A percentile compares a stretch with the other conserved stretches of the same genome.
These are phyloP conservation scores for Leptopterna dolabrata DNA, from an alignment of 2,888 invertebrate genomes.

Conservation along the genomic window DNA sequence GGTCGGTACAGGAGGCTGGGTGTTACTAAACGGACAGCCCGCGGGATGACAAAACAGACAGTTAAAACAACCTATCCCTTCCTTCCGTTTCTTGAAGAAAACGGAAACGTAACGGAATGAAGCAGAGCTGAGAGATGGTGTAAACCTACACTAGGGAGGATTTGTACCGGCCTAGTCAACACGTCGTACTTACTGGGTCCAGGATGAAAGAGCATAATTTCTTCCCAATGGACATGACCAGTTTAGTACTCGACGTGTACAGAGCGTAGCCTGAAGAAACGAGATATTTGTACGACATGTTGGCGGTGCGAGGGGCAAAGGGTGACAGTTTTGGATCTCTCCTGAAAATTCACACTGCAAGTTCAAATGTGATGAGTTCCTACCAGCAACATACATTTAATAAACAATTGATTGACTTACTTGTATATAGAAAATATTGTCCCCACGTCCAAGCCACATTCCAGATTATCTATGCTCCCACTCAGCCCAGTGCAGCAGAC, in stretches of 20 bases:
- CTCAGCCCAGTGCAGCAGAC: constrained; percentile 28
- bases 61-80: too few relatives aligned
- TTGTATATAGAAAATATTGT: constrained; percentile 44
- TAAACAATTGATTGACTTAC: background rate
- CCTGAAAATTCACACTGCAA: constrained; percentile 14
- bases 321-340: constrained; percentile 19
- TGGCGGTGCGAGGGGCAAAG: constrained; percentile 13
- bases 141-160: too few relatives aligned
- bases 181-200: constrained; percentile 80
- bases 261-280: constrained; percentile 93
- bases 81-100: too few relatives aligned
- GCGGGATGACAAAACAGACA: too few relatives aligned
- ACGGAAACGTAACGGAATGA: too few relatives aligned
- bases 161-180: too few relatives aligned
- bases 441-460: constrained; percentile 17
- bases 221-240: constrained; percentile 86
- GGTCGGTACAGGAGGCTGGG: too few relatives aligned
- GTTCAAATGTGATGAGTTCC: background rate
- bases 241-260: constrained; percentile 95
- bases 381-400: background rate
- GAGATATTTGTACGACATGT: constrained; percentile 43
- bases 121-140: too few relatives aligned
- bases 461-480: background rate
- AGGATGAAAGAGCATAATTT: constrained; percentile 84
- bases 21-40: too few relatives aligned